Evolutionary conservation across 2,888 invertebrate genomes (phyloP).

Genomic region (Thysanoteuthis rhombus): DNA sequence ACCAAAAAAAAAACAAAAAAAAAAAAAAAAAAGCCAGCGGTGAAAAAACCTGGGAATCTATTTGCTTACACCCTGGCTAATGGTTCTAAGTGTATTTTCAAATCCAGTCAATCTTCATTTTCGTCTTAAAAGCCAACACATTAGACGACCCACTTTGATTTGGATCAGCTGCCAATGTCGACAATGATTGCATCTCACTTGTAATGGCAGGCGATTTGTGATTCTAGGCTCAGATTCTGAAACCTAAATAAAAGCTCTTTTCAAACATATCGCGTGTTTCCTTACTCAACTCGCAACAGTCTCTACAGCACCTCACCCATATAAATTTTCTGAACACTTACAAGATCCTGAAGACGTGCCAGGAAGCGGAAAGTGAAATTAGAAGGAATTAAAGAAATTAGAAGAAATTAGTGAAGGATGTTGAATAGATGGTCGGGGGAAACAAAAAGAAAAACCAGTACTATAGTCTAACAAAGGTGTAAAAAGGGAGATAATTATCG

Average conservation of each 20-base stretch:
- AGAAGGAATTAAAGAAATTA: no score
- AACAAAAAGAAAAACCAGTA: not conserved
- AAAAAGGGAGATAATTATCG: not conserved
- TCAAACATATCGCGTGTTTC: not conserved
- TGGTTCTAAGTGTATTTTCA: slow-evolving; percentile 12
- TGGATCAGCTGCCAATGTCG: not conserved
- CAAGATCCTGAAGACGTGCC: not conserved
- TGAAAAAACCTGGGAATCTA: not conserved
- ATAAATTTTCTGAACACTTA: not conserved
- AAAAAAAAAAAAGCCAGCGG: not conserved
- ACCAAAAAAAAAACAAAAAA: not conserved
- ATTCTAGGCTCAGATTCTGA: slow-evolving; percentile 12
- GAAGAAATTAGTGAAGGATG: not conserved
- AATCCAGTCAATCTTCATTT: not conserved
- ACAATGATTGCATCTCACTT: not conserved
- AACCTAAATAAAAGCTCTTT: not conserved
- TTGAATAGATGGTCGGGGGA: not conserved
- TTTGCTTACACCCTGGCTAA: not conserved
- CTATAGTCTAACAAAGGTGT: not conserved
- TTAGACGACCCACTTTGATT: not conserved
- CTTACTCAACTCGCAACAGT: not conserved
- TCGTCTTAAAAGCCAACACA: not conserved
- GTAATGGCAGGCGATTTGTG: not conserved
- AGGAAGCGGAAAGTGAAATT: not conserved
- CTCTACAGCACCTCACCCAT: not conserved